These are phyloP conservation scores for Myripristis murdjan DNA, from an alignment of 2,797 vertebrate species.

Conservation along the genomic window DNA sequence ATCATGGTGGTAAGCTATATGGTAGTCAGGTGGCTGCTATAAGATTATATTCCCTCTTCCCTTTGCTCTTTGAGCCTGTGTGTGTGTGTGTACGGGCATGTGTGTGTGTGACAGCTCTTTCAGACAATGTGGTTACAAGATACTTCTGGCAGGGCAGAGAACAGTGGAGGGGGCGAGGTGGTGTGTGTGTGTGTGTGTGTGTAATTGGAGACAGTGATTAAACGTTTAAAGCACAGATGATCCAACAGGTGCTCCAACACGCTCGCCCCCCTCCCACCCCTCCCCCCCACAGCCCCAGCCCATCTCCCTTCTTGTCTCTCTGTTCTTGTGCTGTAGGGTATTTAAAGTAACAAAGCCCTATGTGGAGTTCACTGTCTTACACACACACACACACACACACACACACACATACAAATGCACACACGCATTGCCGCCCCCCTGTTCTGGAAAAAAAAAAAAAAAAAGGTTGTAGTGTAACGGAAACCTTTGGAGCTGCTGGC, in stretches of 20 bases:
- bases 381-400: constrained; percentile 16
- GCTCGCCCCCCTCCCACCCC: constrained; percentile 43
- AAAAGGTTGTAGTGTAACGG: constrained; percentile 8
- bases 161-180: constrained; percentile 68
- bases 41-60: constrained; percentile 56
- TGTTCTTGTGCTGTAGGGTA: constrained; percentile 65
- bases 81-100: constrained; percentile 25
- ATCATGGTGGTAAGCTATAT: constrained; percentile 65
- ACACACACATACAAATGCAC: constrained; percentile 37
- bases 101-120: constrained; percentile 29
- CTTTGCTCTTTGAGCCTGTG: constrained; percentile 67
- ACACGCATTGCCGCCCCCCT: too few species aligned
- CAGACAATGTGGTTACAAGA: constrained; percentile 77
- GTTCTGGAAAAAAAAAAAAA: not conserved
- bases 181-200: constrained; percentile 45
- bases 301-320: constrained; percentile 58
- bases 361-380: constrained; percentile 48
- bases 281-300: constrained; percentile 1
- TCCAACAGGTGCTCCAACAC: constrained; percentile 84
- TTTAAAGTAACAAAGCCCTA: constrained; percentile 80
- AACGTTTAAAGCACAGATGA: constrained; percentile 82
- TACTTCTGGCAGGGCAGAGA: constrained; percentile 60
- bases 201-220: constrained; percentile 85
- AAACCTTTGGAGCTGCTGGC: constrained; percentile 34
- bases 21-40: constrained; percentile 74